Evolutionary conservation across 2,797 vertebrate genomes (phyloP).

Genomic region (Bucorvus abyssinicus): DNA sequence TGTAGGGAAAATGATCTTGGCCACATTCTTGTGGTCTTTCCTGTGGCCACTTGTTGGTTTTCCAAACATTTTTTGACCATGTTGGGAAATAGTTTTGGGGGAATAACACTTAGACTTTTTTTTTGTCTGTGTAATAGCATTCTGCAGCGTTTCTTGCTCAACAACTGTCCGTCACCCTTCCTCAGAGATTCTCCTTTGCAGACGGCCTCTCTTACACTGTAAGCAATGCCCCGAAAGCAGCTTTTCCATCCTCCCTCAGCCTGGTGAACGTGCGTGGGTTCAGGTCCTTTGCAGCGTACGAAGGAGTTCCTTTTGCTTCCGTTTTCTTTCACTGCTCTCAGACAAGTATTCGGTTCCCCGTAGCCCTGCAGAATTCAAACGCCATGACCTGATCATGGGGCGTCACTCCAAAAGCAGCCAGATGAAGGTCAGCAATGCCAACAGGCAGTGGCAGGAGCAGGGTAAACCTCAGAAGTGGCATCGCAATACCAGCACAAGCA

Average conservation of each 20-base stretch:
- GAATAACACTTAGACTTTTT: neutral
- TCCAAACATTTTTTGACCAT: neutral
- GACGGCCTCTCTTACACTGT: neutral
- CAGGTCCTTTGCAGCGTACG: neutral
- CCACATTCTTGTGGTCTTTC: neutral
- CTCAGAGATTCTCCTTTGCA: neutral
- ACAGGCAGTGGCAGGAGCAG: neutral
- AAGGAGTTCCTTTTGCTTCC: neutral
- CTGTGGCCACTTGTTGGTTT: neutral
- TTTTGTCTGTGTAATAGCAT: neutral
- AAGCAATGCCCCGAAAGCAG: neutral
- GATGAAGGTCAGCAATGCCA: neutral
- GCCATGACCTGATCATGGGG: accelerated
- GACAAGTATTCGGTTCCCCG: neutral
- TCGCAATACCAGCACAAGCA: neutral
- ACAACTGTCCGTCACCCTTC: neutral
- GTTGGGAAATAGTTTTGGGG: neutral
- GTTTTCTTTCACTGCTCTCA: neutral
- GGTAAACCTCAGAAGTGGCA: neutral
- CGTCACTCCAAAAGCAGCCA: neutral
- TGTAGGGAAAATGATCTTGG: neutral
- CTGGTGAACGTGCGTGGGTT: accelerated
- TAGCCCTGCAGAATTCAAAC: neutral
- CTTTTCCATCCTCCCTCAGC: neutral
- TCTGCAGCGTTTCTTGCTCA: neutral